Percentiles rank a stretch among this genome's conserved stretches.
phyloP scores from a whole-genome alignment of 1,140 invertebrate species.

The Heliconius congener region DNA sequence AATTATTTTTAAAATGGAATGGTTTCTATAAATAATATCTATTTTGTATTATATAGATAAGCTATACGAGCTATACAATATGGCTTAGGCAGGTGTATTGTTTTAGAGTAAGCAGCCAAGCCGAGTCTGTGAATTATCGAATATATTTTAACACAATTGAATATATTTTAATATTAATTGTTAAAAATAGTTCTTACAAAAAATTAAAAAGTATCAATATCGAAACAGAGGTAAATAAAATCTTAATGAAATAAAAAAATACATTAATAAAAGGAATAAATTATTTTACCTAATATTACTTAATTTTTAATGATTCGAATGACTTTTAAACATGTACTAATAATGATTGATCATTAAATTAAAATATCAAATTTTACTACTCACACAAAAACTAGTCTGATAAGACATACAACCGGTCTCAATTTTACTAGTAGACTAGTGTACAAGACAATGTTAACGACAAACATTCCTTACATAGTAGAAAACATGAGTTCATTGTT shows the following conservation, averaged over 20 bases:
- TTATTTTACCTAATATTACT: too few relatives aligned
- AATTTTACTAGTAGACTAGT: background rate
- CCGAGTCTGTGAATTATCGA: too few relatives aligned
- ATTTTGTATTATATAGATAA: background rate
- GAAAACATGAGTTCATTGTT: conserved; percentile 23
- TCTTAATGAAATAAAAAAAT: too few relatives aligned
- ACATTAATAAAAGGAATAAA: too few relatives aligned
- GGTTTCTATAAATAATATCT: conserved; percentile 2
- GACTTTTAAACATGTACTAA: background rate
- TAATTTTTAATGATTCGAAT: too few relatives aligned
- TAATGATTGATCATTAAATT: background rate
- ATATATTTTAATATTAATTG: too few relatives aligned
- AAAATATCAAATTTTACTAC: background rate
- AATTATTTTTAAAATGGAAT: background rate
- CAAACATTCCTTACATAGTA: conserved; percentile 25
- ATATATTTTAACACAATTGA: too few relatives aligned
- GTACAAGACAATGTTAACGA: conserved; percentile 3
- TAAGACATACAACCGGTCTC: background rate
- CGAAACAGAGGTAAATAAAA: too few relatives aligned
- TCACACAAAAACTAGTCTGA: background rate
- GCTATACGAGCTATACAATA: background rate
- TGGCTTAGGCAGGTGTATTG: background rate
- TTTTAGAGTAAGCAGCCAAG: too few relatives aligned
- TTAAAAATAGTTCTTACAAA: too few relatives aligned
- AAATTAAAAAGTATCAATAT: too few relatives aligned